These are phyloP conservation scores for Setipinna tenuifilis DNA, from an alignment of 2,797 vertebrate genomes.

Conservation along the genomic window DNA sequence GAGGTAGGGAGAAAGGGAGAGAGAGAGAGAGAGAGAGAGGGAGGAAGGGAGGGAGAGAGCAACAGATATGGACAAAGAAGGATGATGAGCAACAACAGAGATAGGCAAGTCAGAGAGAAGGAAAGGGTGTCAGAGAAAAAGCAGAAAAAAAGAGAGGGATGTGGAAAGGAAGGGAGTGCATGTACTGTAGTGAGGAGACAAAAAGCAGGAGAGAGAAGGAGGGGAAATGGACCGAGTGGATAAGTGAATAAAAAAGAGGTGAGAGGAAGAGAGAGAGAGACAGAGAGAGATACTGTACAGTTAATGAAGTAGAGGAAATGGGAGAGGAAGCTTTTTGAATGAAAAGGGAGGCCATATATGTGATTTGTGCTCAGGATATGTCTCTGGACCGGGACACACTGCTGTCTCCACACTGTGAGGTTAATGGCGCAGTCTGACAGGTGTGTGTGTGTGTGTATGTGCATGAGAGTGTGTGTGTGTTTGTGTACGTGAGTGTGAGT, in stretches of 20 bases:
- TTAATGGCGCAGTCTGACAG: neutral
- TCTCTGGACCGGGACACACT: neutral
- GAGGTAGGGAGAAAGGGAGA: neutral
- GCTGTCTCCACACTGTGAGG: neutral
- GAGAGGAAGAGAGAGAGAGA: neutral
- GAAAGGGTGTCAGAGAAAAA: neutral
- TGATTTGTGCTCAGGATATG: neutral
- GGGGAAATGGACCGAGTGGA: too few relatives aligned
- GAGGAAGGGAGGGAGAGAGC: neutral
- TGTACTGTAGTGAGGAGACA: too few relatives aligned
- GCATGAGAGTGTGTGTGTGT: neutral
- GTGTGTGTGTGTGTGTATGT: neutral
- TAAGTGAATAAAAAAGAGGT: neutral
- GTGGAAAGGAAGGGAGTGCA: too few relatives aligned
- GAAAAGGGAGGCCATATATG: neutral
- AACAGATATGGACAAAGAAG: neutral
- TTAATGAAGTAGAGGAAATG: neutral
- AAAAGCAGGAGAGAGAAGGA: too few relatives aligned
- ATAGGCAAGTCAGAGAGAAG: neutral
- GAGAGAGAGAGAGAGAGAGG: neutral
- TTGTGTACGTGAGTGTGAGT: neutral
- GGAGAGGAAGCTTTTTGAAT: neutral
- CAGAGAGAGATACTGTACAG: neutral
- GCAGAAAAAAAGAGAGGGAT: neutral
- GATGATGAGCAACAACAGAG: neutral